Base-by-base conservation (phyloP, 2,888 invertebrate species). In the Trileptium ribeirensis region DNA sequence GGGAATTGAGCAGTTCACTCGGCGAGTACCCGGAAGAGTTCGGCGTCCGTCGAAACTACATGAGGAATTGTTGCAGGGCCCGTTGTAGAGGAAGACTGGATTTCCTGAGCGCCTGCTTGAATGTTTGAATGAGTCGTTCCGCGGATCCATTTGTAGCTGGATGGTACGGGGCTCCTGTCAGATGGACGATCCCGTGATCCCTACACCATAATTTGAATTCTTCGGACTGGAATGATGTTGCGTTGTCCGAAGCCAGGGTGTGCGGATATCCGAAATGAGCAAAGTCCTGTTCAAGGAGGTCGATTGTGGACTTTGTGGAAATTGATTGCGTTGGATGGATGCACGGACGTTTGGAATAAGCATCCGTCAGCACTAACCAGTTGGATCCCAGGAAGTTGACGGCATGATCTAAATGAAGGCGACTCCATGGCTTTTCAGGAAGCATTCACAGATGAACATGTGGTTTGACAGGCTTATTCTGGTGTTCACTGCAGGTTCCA, bases 231-330 rank as follows among this genome's bases (percentile, higher is more conserved):
- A 86, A 86, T 37, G 78, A 74, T n/a, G 84, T 67, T n/a, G 82
- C 84, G 83, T 85, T 86, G 70, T 86, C 85, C 1, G 80, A 78
- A n/a, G n/a, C n/a, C n/a, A n/a, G n/a, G n/a, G n/a, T n/a, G n/a
- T n/a, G n/a, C n/a, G n/a, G n/a, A n/a, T n/a, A n/a, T n/a, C n/a
- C n/a, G n/a, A n/a, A n/a, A n/a, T n/a, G n/a, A n/a, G n/a, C n/a
- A n/a, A n/a, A n/a, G n/a, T n/a, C n/a, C n/a, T n/a, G n/a, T n/a
- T n/a, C n/a, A n/a, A n/a, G n/a, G n/a, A n/a, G n/a, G n/a, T n/a
- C n/a, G n/a, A n/a, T n/a, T n/a, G n/a, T n/a, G n/a, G n/a, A n/a
- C n/a, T n/a, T n/a, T n/a, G n/a, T n/a, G n/a, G n/a, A n/a, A n/a
- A n/a, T n/a, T n/a, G n/a, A n/a, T n/a, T n/a, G n/a, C n/a, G n/a